Evolutionary conservation across 2,888 invertebrate species (phyloP).

Genomic region (Pandemis cinnamomeana): DNA sequence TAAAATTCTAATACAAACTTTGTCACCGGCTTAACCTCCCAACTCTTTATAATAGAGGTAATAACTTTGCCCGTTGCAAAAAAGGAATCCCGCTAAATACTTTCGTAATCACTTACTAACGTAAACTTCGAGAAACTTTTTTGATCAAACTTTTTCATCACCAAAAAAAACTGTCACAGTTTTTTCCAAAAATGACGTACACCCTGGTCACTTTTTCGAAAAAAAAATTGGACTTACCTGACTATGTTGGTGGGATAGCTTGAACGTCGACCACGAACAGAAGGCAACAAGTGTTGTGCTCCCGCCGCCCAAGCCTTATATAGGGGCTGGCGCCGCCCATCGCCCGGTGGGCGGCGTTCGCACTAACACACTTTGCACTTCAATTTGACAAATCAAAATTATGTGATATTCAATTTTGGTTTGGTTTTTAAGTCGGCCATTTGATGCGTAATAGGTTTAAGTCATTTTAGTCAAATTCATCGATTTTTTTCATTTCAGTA

Average conservation of each 20-base stretch:
- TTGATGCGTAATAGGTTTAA: not conserved
- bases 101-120: not conserved
- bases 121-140: not conserved
- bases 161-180: not conserved
- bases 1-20: not conserved
- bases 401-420: conserved; percentile 37
- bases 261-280: conserved; percentile 55
- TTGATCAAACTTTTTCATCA: not conserved
- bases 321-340: conserved; percentile 76
- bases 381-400: conserved; percentile 72
- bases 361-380: conserved; percentile 77
- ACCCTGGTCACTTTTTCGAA: conserved; percentile 7
- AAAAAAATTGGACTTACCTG: conserved; percentile 66
- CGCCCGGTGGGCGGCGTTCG: conserved; percentile 62
- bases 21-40: not conserved
- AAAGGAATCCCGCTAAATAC: not conserved
- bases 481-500: too few relatives aligned
- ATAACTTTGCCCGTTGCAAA: not conserved
- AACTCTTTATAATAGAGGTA: not conserved
- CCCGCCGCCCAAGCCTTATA: conserved; percentile 76
- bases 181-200: not conserved
- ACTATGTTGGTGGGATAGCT: conserved; percentile 54
- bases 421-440: conserved; percentile 8
- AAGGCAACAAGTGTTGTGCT: conserved; percentile 81
- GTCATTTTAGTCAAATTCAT: not conserved